phyloP scores from a whole-genome alignment of 2,888 invertebrate species.

The Lithophane ornitopus region DNA sequence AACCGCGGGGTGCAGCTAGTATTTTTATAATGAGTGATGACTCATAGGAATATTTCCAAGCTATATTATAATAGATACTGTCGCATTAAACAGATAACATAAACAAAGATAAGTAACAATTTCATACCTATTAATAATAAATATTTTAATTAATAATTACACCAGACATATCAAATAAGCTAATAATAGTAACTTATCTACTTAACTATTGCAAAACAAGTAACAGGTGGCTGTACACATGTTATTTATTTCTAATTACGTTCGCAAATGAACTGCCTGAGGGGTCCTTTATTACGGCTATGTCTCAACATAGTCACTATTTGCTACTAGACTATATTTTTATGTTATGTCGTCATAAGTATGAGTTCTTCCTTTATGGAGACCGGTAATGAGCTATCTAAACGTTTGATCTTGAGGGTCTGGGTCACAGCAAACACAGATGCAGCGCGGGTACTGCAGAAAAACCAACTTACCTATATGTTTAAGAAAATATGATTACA shows the following conservation, averaged over 20 bases:
- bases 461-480: too few relatives aligned
- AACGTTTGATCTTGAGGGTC: slow-evolving; percentile 8
- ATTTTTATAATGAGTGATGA: neutral
- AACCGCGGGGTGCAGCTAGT: too few relatives aligned
- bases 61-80: neutral
- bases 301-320: slow-evolving; percentile 29
- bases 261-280: slow-evolving; percentile 38
- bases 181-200: slow-evolving; percentile 29
- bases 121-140: slow-evolving; percentile 3
- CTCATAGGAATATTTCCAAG: neutral
- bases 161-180: slow-evolving; percentile 13
- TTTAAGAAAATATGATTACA: too few relatives aligned
- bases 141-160: slow-evolving; percentile 14
- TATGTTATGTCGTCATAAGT: slow-evolving; percentile 18
- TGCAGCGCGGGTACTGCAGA: too few relatives aligned
- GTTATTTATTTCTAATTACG: slow-evolving; percentile 40
- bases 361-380: slow-evolving; percentile 21
- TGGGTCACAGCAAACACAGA: slow-evolving; percentile 21
- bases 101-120: neutral
- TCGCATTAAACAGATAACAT: neutral
- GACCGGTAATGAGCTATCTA: slow-evolving; percentile 34
- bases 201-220: slow-evolving; percentile 21
- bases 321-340: slow-evolving; percentile 38
- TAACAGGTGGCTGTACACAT: slow-evolving; percentile 1
- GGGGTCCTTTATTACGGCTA: slow-evolving; percentile 13